Evolutionary conservation across 1,140 invertebrate species (phyloP), one percentile per base, ranked within the genome.

Genomic region (Drosophila pandora): DNA sequence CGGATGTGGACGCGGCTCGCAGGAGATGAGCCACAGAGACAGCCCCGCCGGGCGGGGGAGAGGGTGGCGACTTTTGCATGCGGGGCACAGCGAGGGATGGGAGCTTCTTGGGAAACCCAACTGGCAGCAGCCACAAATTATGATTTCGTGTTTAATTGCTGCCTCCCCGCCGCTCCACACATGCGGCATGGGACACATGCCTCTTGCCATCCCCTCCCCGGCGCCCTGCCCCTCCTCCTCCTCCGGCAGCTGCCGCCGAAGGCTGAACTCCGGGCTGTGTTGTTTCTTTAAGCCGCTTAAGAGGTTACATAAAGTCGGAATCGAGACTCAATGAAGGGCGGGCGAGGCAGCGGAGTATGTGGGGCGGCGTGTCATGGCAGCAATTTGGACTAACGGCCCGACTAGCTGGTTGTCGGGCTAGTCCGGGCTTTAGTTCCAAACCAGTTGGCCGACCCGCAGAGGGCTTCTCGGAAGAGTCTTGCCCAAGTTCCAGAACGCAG

Each of bases 211-310:
- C 21, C 53, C 6, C 37, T 37, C 0, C 32, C 2, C 41, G 37
- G n/a, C 22, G 23, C 25, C 17, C 17, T 7, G 2, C 2, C 28
- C 43, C 25, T 2, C 34, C 57, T 56, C 60, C 43, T 45, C 43
- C n/a, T 32, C 25, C 32, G 63, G 45, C 58, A 67, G 63, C 63
- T 67, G 43, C n/a, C 10, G 32, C 28, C 34, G 60, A 67, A 67
- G 63, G 63, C 52, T 60, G 59, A 30, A 32, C 47, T 22, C 25
- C 23, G 28, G 22, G 17, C 22, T 28, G 28, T 48, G 37, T 5
- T 34, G 70, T 72, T 52, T 73, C 43, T 55, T 73, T 73, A 73
- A 73, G 69, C 69, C 8, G 69, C 70, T 73, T 73, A 73, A 55
- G 57, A 41, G 57, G 58, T 73, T 73, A 63, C 48, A 73, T 73